Evolutionary conservation across 2,113 vertebrate genomes (phyloP), one percentile per base, ranked within the genome.

Genomic region (Reinhardtius hippoglossoides): DNA sequence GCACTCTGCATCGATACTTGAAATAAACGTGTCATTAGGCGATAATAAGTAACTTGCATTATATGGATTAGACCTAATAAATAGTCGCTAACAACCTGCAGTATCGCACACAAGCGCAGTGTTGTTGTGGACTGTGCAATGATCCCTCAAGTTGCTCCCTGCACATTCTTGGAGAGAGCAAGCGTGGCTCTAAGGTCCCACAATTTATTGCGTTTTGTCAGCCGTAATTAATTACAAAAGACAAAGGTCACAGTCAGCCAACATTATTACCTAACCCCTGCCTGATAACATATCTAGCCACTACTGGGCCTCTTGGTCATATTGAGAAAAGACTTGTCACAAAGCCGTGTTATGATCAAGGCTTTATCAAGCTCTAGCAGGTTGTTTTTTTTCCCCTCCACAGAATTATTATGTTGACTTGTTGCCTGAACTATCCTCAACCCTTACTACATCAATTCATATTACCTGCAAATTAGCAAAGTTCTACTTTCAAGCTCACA

Each of bases 381-480:
- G 71, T 66, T 26, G 23, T 23, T 14, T 2, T 6, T n/a, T 31
- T 9, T 5, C 4, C 4, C 35, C n/a, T 15, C 62, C 23, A 13
- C 74, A 8, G 46, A 76, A 71, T 94, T 94, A 95, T 94, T 93
- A 94, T 90, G 91, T 90, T 94, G 78, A 91, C 92, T 92, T 92
- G 93, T 95, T 94, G 95, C 94, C 95, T 95, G 94, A 93, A 94
- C 94, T 95, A 93, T 93, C 95, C 95, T 93, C 94, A 95, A 95
- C 94, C 93, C 94, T 95, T 95, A 98, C 96, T 97, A 96, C 97
- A 99, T 99, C 97, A 98, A 97, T 99, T 97, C 96, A 98, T 95
- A 99, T 99, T 99, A 99, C 96, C 95, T 96, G 96, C 96, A 97
- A 98, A 99, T 99, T 99, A 99, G 97, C 95, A 95, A 96, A 97